Conservation (phyloP, 2,113 vertebrate genomes). For the Eubucco bourcierii region DNA sequence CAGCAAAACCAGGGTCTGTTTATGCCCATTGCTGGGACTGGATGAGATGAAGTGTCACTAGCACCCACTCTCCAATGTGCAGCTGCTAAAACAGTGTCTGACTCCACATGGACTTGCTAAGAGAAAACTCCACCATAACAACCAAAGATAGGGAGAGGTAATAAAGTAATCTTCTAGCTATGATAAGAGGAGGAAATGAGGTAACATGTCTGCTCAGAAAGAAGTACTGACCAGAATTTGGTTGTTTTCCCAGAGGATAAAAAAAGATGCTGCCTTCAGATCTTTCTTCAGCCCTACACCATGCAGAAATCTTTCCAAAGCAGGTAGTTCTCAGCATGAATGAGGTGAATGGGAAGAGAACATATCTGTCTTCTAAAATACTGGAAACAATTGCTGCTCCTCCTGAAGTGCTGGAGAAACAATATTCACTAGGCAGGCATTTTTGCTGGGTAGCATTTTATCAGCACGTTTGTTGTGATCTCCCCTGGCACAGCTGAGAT, state of each 20-base stretch:
- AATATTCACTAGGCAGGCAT: not conserved
- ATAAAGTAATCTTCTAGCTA: not conserved
- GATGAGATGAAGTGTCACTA: not conserved
- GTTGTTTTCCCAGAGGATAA: not conserved
- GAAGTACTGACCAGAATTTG: not conserved
- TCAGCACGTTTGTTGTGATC: not conserved
- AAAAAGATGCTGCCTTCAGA: not conserved
- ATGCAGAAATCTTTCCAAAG: not conserved
- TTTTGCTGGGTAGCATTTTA: not conserved
- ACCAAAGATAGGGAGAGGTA: not conserved
- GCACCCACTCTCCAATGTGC: not conserved
- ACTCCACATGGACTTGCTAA: not conserved
- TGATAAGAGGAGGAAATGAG: not conserved
- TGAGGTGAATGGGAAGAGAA: not conserved
- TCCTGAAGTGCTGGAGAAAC: not conserved
- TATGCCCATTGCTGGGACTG: not conserved
- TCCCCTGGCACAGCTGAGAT: not conserved
- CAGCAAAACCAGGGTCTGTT: not conserved
- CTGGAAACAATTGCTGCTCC: not conserved
- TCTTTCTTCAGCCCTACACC: not conserved
- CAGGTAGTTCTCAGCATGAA: not conserved
- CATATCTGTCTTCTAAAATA: not conserved
- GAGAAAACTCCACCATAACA: not conserved
- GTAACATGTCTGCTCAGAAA: not conserved
- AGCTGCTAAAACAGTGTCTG: not conserved